Conservation (phyloP, 2,888 invertebrate species). For the Blastobasis adustella region DNA sequence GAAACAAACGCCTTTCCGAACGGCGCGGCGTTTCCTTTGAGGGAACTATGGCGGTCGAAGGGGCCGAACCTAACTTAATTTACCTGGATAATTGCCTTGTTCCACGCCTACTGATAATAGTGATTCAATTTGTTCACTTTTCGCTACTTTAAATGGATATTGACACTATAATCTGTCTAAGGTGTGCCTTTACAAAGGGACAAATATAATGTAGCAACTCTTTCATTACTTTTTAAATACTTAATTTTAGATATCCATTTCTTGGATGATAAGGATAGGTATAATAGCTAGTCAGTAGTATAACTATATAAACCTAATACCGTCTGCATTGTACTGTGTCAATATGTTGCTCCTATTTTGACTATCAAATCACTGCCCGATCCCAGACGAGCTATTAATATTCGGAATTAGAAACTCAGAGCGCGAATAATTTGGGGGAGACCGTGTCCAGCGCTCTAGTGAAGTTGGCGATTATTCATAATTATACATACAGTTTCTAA, state of each 20-base stretch:
- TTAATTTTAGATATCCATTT: no score
- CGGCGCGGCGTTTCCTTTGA: slow-evolving; percentile 58
- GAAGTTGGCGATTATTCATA: no score
- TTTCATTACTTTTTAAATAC: no score
- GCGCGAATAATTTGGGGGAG: slow-evolving; percentile 41
- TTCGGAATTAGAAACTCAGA: slow-evolving; percentile 33
- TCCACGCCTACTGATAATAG: slow-evolving; percentile 22
- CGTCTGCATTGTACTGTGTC: no score
- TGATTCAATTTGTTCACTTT: not conserved
- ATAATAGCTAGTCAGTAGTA: no score
- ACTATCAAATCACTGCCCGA: slow-evolving; percentile 39
- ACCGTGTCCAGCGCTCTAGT: slow-evolving; percentile 8
- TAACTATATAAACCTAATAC: no score
- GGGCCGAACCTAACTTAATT: slow-evolving; percentile 54
- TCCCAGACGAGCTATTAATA: slow-evolving; percentile 40
- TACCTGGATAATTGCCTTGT: slow-evolving; percentile 68
- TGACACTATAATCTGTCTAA: no score
- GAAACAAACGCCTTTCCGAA: slow-evolving; percentile 69
- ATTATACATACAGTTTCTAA: no score
- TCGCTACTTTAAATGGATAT: no score
- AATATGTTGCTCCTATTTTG: slow-evolving; percentile 4
- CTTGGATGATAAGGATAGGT: no score
- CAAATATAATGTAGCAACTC: no score
- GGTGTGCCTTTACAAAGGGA: no score
- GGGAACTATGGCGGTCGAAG: slow-evolving; percentile 45